These are phyloP conservation scores for Mechanitis messenoides DNA, from an alignment of 2,888 invertebrate species.

Conservation along the genomic window DNA sequence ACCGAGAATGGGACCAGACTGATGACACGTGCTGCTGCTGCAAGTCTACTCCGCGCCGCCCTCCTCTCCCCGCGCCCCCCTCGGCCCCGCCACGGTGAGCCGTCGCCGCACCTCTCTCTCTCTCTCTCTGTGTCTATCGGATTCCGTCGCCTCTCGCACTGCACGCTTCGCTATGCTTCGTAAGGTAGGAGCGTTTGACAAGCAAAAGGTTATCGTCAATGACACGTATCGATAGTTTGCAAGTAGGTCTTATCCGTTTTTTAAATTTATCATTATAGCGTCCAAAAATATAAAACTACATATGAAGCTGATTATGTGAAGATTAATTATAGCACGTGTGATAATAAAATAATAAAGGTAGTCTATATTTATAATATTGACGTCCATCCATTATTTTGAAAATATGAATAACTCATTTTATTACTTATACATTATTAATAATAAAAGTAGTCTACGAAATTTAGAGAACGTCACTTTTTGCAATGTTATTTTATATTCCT, in stretches of 20 bases:
- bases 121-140: slow-evolving; percentile 67
- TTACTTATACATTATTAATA: no score
- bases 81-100: slow-evolving; percentile 73
- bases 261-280: no score
- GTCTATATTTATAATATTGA: no score
- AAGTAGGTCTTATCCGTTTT: no score
- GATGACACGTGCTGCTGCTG: slow-evolving; percentile 73
- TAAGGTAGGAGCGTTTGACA: slow-evolving; percentile 67
- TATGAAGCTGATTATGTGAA: no score
- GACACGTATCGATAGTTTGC: neutral
- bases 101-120: slow-evolving; percentile 69
- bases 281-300: no score
- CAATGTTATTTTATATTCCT: slow-evolving; percentile 15
- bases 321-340: no score
- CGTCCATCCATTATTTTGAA: no score
- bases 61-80: slow-evolving; percentile 75
- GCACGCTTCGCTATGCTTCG: slow-evolving; percentile 72
- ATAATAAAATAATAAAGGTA: no score
- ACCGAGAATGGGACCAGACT: slow-evolving; percentile 79
- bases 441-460: neutral
- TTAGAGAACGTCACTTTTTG: neutral
- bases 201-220: neutral
- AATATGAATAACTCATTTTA: no score
- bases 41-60: slow-evolving; percentile 73
- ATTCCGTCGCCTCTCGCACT: slow-evolving; percentile 71